A percentile compares a stretch with the other conserved stretches of the same genome.
phyloP scores from a whole-genome alignment of 2,888 invertebrate genomes.

The Linnaemya vulpina region DNA sequence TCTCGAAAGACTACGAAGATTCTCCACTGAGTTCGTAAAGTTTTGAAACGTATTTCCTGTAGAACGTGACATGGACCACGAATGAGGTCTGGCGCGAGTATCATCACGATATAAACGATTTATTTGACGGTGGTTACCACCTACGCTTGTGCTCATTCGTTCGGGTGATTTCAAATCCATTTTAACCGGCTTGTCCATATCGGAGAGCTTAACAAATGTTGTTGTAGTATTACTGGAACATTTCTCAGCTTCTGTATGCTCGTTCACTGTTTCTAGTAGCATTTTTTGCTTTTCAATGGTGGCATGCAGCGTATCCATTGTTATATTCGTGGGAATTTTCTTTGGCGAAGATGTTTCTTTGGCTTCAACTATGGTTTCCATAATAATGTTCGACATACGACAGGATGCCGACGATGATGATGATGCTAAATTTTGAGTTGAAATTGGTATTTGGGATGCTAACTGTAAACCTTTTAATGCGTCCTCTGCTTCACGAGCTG shows the following conservation, averaged over 20 bases:
- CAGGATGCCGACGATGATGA: slow-evolving; percentile 76
- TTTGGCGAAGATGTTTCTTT: slow-evolving; percentile 83
- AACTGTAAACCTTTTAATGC: slow-evolving; percentile 71
- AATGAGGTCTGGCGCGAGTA: slow-evolving; percentile 83
- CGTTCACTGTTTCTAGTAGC: slow-evolving; percentile 82
- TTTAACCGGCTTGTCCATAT: slow-evolving; percentile 88
- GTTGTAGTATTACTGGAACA: slow-evolving; percentile 81
- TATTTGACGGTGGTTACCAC: slow-evolving; percentile 80
- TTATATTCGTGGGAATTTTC: slow-evolving; percentile 78
- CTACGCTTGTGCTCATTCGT: slow-evolving; percentile 81
- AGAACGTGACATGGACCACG: slow-evolving; percentile 85
- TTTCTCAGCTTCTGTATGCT: slow-evolving; percentile 80
- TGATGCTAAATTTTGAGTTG: slow-evolving; percentile 60
- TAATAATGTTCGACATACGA: slow-evolving; percentile 79
- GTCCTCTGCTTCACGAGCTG: slow-evolving; percentile 74
- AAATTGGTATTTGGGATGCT: slow-evolving; percentile 71
- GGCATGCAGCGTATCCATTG: slow-evolving; percentile 80
- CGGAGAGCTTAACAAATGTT: slow-evolving; percentile 89
- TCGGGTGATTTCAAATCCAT: slow-evolving; percentile 83
- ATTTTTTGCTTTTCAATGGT: slow-evolving; percentile 82
- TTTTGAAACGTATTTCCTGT: slow-evolving; percentile 84
- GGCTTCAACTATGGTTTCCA: slow-evolving; percentile 83
- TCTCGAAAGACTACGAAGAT: slow-evolving; percentile 85
- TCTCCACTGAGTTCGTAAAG: slow-evolving; percentile 85
- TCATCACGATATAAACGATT: slow-evolving; percentile 81